Conservation (phyloP, 2,888 invertebrate genomes). For the Cerastoderma edule region DNA sequence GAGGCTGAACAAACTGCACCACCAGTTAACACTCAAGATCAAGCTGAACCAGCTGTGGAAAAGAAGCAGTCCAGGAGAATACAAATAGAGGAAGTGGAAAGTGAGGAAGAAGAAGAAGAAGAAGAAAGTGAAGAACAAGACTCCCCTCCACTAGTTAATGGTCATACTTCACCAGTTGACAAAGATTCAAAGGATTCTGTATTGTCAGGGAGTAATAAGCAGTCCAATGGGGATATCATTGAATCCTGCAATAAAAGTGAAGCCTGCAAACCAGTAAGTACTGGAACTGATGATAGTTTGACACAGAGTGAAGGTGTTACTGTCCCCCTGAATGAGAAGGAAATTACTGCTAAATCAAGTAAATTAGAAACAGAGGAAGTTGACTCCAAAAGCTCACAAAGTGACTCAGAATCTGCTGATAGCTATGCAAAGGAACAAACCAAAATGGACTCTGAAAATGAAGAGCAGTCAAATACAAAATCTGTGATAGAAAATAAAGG, state of each 20-base stretch:
- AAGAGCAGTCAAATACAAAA: not conserved
- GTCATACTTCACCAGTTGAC: constrained; percentile 25
- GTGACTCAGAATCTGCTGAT: constrained; percentile 4
- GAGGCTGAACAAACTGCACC: not conserved
- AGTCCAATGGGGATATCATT: not conserved
- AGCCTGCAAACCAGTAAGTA: not conserved
- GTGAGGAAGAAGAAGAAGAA: constrained; percentile 51
- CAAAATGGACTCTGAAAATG: constrained; percentile 11
- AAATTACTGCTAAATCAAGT: not conserved
- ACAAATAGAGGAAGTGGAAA: constrained; percentile 57
- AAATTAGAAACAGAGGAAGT: not conserved
- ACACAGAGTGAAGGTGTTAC: constrained; percentile 30
- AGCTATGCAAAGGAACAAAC: constrained; percentile 14
- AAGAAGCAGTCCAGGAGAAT: constrained; percentile 40
- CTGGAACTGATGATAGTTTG: constrained; percentile 20
- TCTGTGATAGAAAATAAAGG: constrained; percentile 24
- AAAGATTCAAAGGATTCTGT: constrained; percentile 22
- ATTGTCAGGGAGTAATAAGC: not conserved
- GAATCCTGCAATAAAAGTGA: constrained; percentile 19
- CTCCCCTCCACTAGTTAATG: constrained; percentile 12
- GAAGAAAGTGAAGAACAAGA: constrained; percentile 15
- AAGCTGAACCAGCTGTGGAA: constrained; percentile 5
- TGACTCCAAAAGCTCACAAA: constrained; percentile 1
- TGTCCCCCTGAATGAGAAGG: not conserved
- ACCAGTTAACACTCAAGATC: not conserved